These are phyloP conservation scores for Ctenopoma kingsleyae DNA, from an alignment of 2,797 vertebrate species.

Conservation along the genomic window DNA sequence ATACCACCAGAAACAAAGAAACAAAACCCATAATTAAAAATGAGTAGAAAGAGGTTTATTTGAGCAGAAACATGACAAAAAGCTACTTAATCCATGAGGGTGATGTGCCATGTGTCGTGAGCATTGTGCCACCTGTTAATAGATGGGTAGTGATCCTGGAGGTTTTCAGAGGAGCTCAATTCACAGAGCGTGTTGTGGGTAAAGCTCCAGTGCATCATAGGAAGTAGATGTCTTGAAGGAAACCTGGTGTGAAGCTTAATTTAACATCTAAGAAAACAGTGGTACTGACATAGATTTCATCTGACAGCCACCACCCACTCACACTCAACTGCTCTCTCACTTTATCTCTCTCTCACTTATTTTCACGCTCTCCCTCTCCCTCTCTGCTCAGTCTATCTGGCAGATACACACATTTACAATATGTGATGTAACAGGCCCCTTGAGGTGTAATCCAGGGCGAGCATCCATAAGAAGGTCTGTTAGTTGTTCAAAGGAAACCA, in stretches of 20 bases:
- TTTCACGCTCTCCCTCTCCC: slow-evolving; percentile 49
- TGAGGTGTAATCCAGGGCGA: slow-evolving; percentile 53
- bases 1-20: slow-evolving; percentile 1
- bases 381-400: slow-evolving; percentile 34
- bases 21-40: slow-evolving; percentile 21
- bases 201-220: slow-evolving; percentile 23
- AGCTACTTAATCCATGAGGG: slow-evolving; percentile 9
- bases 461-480: slow-evolving; percentile 37
- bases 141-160: slow-evolving; percentile 19
- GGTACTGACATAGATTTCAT: slow-evolving; percentile 66
- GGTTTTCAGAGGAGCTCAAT: slow-evolving; percentile 23
- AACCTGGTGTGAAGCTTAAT: slow-evolving; percentile 62
- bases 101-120: slow-evolving; percentile 25
- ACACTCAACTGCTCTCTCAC: slow-evolving; percentile 47
- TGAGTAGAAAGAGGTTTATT: slow-evolving; percentile 1
- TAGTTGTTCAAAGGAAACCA: slow-evolving; percentile 46
- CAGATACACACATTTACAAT: slow-evolving; percentile 58
- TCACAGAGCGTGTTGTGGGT: slow-evolving; percentile 28
- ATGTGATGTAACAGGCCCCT: slow-evolving; percentile 61
- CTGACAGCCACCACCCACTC: slow-evolving; percentile 73
- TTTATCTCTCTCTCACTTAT: slow-evolving; percentile 49
- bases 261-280: slow-evolving; percentile 66
- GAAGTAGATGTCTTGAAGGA: slow-evolving; percentile 41
- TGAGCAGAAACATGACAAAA: slow-evolving; percentile 13
- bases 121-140: slow-evolving; percentile 51